phyloP scores from a whole-genome alignment of 2,113 vertebrate genomes.

The Campylomormyrus numenius region DNA sequence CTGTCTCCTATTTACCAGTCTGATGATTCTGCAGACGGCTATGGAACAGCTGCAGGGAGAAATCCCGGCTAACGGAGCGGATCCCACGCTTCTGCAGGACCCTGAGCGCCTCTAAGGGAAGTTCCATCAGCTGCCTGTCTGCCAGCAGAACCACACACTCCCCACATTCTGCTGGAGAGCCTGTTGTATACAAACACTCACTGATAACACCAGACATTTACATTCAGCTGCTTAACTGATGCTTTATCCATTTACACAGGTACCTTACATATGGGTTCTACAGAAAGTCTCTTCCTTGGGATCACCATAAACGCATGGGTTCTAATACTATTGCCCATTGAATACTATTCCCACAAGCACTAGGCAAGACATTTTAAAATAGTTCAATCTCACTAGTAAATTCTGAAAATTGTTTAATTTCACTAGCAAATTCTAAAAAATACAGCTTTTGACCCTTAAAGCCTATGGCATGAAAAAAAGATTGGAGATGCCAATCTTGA shows the following conservation, averaged over 20 bases:
- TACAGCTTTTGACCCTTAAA: not conserved
- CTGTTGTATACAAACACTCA: constrained; percentile 18
- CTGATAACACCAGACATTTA: not conserved
- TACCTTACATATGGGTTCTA: not conserved
- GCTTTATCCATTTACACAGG: not conserved
- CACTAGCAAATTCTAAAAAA: not conserved
- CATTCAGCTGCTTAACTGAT: not conserved
- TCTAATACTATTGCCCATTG: not conserved
- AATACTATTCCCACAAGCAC: not conserved
- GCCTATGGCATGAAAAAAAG: not conserved
- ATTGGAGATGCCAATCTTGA: not conserved
- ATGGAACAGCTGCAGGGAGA: constrained; percentile 74
- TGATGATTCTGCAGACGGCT: constrained; percentile 55
- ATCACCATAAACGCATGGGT: not conserved
- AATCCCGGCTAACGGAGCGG: constrained; percentile 69
- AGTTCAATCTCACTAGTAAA: not conserved
- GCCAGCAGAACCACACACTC: constrained; percentile 63
- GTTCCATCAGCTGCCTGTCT: constrained; percentile 63
- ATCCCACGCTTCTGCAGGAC: constrained; percentile 56
- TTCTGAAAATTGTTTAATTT: not conserved
- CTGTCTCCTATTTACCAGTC: constrained; percentile 46
- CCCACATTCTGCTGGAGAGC: constrained; percentile 39
- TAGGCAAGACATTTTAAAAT: not conserved
- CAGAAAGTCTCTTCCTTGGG: not conserved
- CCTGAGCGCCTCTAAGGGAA: constrained; percentile 71